phyloP scores from a whole-genome alignment of 1,140 invertebrate genomes.

The Ctenoplectra terminalis region DNA sequence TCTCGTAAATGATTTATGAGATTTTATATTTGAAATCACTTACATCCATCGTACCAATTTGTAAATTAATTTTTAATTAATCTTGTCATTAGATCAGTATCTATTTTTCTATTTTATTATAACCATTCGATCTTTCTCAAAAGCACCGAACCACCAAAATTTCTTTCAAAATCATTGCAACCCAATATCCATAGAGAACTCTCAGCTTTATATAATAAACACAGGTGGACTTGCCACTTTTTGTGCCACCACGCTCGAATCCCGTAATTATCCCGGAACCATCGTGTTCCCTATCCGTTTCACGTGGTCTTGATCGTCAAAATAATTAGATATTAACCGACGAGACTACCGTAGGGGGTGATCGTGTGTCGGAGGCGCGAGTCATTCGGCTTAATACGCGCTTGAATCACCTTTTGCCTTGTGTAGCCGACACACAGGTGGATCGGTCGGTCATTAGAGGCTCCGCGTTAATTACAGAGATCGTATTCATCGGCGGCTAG shows the following conservation, averaged over 20 bases:
- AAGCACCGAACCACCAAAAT: not conserved
- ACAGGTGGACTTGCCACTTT: not conserved
- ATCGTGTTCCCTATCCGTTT: slow-evolving; percentile 71
- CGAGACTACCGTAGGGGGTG: slow-evolving; percentile 75
- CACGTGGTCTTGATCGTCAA: slow-evolving; percentile 65
- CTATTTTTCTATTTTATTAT: no score
- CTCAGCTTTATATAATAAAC: not conserved
- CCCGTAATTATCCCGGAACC: slow-evolving; percentile 52
- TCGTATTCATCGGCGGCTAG: slow-evolving; percentile 73
- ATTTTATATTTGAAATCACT: no score
- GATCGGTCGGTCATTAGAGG: slow-evolving; percentile 74
- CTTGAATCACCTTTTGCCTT: slow-evolving; percentile 45
- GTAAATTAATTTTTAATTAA: no score
- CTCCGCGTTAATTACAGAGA: slow-evolving; percentile 79
- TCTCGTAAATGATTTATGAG: no score
- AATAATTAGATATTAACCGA: slow-evolving; percentile 81
- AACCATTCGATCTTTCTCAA: no score
- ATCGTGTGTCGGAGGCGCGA: slow-evolving; percentile 67
- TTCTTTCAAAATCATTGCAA: not conserved
- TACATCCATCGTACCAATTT: no score
- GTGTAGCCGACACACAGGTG: slow-evolving; percentile 70
- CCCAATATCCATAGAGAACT: no score
- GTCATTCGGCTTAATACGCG: slow-evolving; percentile 80
- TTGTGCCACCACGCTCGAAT: slow-evolving; percentile 39
- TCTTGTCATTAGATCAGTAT: no score